Evolutionary conservation across 2,113 vertebrate genomes (phyloP).

Genomic region (Mus musculus): DNA sequence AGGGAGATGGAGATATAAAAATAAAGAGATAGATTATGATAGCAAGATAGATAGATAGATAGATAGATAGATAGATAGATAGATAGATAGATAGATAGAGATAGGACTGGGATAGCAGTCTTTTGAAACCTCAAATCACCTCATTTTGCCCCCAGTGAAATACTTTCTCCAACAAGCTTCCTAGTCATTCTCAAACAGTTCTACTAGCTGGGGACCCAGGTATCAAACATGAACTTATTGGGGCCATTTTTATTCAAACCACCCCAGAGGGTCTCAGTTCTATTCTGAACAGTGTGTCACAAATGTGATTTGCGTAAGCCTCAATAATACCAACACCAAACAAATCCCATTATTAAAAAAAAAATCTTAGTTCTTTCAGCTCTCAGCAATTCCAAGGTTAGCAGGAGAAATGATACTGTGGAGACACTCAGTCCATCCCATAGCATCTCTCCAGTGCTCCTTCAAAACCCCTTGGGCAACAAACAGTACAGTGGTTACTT

Average conservation of each 20-base stretch:
- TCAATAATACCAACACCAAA: neutral
- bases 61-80: neutral
- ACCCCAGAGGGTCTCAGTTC: neutral
- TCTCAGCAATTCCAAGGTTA: neutral
- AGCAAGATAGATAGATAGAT: neutral
- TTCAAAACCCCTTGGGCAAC: neutral
- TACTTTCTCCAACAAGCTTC: neutral
- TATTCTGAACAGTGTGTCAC: neutral
- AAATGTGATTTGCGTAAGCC: neutral
- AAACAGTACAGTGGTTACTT: neutral
- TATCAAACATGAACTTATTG: neutral
- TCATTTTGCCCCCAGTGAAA: neutral
- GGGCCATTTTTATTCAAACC: neutral
- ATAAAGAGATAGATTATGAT: neutral
- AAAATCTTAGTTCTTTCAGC: slow-evolving; percentile 20
- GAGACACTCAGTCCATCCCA: neutral
- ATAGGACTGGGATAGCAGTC: neutral
- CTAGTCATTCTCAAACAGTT: neutral
- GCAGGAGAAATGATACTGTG: neutral
- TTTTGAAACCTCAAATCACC: neutral
- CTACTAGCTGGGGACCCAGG: neutral
- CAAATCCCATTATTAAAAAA: slow-evolving; percentile 1
- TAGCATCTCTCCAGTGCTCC: neutral
- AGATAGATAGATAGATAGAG: neutral
- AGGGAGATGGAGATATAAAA: neutral